Evolutionary conservation across 2,888 invertebrate species (phyloP).

Genomic region (Cryptocephalus moraei): DNA sequence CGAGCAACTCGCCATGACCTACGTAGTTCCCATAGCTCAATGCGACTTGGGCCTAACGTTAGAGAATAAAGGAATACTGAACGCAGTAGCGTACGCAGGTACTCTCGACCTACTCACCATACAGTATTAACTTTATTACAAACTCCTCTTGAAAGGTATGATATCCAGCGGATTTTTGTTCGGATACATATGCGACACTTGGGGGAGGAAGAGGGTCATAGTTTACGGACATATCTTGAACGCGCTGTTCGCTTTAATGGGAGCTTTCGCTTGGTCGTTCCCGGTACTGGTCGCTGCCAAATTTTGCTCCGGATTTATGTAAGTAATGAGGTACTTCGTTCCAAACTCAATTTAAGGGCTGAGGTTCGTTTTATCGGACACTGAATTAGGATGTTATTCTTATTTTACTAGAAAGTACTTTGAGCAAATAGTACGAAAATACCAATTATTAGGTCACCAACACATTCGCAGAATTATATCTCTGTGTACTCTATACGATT

Average conservation of each 20-base stretch:
- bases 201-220: constrained; percentile 57
- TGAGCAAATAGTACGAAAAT: no score
- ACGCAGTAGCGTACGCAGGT: constrained; percentile 64
- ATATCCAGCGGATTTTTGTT: constrained; percentile 61
- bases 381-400: no score
- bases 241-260: constrained; percentile 50
- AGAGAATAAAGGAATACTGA: constrained; percentile 59
- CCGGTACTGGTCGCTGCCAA: constrained; percentile 57
- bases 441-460: no score
- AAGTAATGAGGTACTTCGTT: constrained; percentile 1
- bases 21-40: constrained; percentile 61
- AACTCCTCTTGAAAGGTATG: constrained; percentile 47
- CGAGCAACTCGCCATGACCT: constrained; percentile 60
- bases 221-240: constrained; percentile 55
- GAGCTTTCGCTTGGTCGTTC: constrained; percentile 54
- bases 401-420: no score
- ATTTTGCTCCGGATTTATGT: constrained; percentile 36
- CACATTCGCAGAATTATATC: no score
- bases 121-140: neutral
- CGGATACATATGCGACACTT: constrained; percentile 66
- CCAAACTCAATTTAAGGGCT: no score
- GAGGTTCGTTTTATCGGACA: no score
- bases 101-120: constrained; percentile 10
- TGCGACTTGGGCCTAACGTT: constrained; percentile 59
- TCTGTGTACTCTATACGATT: no score